A percentile compares a stretch with the other conserved stretches of the same genome.
Evolutionary conservation across 2,113 vertebrate genomes (phyloP).

Genomic region (Eleginops maclovinus): DNA sequence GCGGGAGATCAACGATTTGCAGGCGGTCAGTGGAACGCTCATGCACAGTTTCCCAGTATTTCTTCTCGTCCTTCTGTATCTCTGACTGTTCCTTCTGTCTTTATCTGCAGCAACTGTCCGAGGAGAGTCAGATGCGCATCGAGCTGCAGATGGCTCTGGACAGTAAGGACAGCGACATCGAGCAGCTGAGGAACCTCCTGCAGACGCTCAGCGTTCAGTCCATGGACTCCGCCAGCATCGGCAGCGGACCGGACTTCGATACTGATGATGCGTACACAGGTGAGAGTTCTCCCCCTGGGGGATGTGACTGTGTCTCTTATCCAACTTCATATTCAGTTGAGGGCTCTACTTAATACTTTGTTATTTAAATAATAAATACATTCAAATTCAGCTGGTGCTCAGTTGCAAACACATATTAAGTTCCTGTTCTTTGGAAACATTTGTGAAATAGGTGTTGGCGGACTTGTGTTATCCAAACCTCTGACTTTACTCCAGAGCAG

Average conservation of each 20-base stretch:
- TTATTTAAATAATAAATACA: too few relatives aligned
- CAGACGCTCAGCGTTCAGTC: conserved; percentile 91
- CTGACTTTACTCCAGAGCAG: too few relatives aligned
- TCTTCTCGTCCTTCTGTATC: not conserved
- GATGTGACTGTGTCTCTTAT: too few relatives aligned
- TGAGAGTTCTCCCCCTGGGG: conserved; percentile 60
- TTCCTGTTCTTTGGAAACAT: too few relatives aligned
- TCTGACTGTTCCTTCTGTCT: not conserved
- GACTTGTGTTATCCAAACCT: too few relatives aligned
- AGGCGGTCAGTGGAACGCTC: too few relatives aligned
- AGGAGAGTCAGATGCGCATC: conserved; percentile 95
- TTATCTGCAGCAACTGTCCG: conserved; percentile 90
- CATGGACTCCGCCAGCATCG: conserved; percentile 92
- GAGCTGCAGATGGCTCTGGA: conserved; percentile 99
- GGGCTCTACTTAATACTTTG: too few relatives aligned
- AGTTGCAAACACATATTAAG: too few relatives aligned
- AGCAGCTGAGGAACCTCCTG: conserved; percentile 94
- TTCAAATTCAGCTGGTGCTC: too few relatives aligned
- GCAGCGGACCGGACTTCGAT: conserved; percentile 94
- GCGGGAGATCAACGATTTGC: conserved; percentile 97
- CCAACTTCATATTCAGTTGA: not conserved
- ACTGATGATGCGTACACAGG: conserved; percentile 92
- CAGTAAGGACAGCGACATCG: conserved; percentile 99
- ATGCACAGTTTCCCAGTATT: conserved; percentile 51
- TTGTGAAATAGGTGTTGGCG: too few relatives aligned